Base-by-base conservation (phyloP, 2,888 invertebrate genomes). In the Melikaiella ostensackeni region DNA sequence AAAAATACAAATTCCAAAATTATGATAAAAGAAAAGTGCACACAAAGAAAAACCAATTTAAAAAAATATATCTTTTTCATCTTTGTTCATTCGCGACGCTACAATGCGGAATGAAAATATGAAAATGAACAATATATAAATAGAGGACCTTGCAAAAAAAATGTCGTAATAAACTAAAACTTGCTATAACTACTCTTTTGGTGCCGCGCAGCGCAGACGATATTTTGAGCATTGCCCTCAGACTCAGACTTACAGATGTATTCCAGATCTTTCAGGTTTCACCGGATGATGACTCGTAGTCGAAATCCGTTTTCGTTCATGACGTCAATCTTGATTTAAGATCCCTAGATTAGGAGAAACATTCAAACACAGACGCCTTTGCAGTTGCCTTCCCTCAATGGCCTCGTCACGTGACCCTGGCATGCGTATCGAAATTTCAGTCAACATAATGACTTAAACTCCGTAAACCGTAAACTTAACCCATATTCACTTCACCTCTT, bases 321-420 rank as follows among this genome's bases (percentile, higher is more conserved):
- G 64, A 64, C 64, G 64, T 64, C 42, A 64, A 64, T 42, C 64
- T 64, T 64, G 21, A 42, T 64, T 64, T 64, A 64, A 38, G 35
- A 64, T 64, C 64, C 38, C 64, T 24, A n/a, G 35, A 64, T 64
- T 38, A 64, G 35, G 64, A 38, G 64, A 64, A 42, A 64, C 19
- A 35, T 35, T 33, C 24, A 42, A 8, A 63, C 64, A 64, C 38
- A 27, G 27, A 46, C 27, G 21, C 27, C 16, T 16, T 66, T 19
- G 16, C 42, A 42, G 16, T 55, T 21, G 50, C n/a, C n/a, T 42
- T 66, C 46, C 46, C 46, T 66, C 19, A 21, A 46, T 3, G 24
- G 13, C 21, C 38, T 38, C 16, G 27, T 66, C 66, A 46, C 66
- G 66, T 66, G 66, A 24, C 42, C 66, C 66, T 66, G 66, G 46